These are phyloP conservation scores for Drosophila elegans DNA, from an alignment of 1,140 invertebrate species.

Conservation along the genomic window DNA sequence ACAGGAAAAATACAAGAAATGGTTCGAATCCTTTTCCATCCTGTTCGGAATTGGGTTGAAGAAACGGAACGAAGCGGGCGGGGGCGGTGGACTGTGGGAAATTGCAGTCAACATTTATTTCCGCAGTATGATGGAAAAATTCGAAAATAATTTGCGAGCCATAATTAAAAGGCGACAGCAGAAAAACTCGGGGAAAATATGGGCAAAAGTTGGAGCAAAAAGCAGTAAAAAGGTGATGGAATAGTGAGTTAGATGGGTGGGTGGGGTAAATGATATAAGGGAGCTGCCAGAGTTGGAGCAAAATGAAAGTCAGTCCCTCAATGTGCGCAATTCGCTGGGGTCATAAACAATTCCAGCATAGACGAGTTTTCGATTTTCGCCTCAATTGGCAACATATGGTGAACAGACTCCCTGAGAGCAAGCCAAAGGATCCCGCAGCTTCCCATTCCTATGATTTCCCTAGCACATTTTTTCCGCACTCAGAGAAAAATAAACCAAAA, in stretches of 20 bases:
- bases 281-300: constrained; percentile 3
- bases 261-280: constrained; percentile 2
- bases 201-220: constrained; percentile 49
- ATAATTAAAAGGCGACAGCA: constrained; percentile 78
- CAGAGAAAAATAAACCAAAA: background rate
- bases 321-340: constrained; percentile 52
- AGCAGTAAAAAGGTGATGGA: constrained; percentile 19
- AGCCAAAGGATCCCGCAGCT: constrained; percentile 11
- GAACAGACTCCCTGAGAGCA: constrained; percentile 55
- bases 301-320: constrained; percentile 41
- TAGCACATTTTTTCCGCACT: constrained; percentile 10
- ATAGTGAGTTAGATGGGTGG: constrained; percentile 13
- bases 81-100: constrained; percentile 37
- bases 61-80: background rate
- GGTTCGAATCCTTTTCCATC: constrained; percentile 79
- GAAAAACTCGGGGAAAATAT: constrained; percentile 36
- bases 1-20: constrained; percentile 57
- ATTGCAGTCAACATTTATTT: constrained; percentile 82
- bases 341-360: constrained; percentile 77
- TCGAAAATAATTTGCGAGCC: constrained; percentile 81
- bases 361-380: constrained; percentile 81
- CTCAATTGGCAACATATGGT: constrained; percentile 81
- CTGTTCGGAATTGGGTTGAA: constrained; percentile 59
- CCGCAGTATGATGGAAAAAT: constrained; percentile 81
- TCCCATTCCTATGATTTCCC: constrained; percentile 3